Conservation (phyloP, 2,888 invertebrate species). For the Drosophila nr. medialis region DNA sequence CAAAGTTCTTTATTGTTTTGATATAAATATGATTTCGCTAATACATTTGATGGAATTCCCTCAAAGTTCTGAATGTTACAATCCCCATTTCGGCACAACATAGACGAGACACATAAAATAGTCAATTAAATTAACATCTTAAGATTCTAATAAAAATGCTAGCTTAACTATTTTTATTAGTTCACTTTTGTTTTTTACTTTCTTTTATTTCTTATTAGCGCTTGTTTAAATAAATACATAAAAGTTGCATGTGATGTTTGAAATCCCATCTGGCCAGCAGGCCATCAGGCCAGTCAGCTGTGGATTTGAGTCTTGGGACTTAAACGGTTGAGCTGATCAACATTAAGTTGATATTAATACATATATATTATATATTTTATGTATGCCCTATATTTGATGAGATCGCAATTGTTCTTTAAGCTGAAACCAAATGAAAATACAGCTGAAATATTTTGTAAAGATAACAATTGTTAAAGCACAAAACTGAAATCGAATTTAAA, state of each 20-base stretch:
- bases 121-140: no score
- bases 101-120: no score
- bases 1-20: no score
- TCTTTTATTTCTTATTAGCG: no score
- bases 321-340: neutral
- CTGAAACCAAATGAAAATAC: neutral
- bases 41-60: no score
- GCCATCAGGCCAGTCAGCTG: neutral
- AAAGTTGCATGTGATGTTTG: neutral
- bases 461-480: neutral
- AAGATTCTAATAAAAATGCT: no score
- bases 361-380: neutral
- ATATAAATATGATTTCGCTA: no score
- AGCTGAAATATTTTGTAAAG: neutral
- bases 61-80: no score
- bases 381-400: neutral
- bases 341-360: neutral
- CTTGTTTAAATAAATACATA: no score
- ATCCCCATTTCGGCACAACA: no score
- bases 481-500: neutral
- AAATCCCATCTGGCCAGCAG: neutral
- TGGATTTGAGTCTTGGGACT: neutral
- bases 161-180: no score
- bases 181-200: no score
- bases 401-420: neutral